Percentiles rank a stretch among this genome's conserved stretches.
These are phyloP conservation scores for Anodontia alba DNA, from an alignment of 2,888 invertebrate genomes.

Conservation along the genomic window DNA sequence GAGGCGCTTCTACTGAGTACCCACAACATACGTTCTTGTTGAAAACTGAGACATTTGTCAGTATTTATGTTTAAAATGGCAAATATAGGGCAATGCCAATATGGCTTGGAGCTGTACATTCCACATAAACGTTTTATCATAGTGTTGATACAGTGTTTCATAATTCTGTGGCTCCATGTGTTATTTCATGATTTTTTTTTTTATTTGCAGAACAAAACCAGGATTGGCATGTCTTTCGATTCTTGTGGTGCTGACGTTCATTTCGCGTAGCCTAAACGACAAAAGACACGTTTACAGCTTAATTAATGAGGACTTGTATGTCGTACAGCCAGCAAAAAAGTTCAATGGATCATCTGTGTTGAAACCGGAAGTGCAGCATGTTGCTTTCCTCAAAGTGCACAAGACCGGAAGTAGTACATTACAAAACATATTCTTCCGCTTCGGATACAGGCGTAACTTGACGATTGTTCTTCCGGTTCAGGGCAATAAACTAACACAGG, in stretches of 20 bases:
- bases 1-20: too few relatives aligned
- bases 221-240: not conserved
- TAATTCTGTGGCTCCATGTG: too few relatives aligned
- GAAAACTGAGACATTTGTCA: too few relatives aligned
- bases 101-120: too few relatives aligned
- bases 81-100: too few relatives aligned
- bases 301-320: not conserved
- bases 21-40: too few relatives aligned
- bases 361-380: conserved; percentile 57
- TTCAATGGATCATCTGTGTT: not conserved
- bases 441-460: conserved; percentile 58
- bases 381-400: conserved; percentile 71
- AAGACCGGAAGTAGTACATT: conserved; percentile 69
- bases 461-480: conserved; percentile 59
- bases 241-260: not conserved
- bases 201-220: conserved; percentile 11
- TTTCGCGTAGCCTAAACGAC: not conserved
- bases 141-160: too few relatives aligned
- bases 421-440: conserved; percentile 70
- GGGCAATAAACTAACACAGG: conserved; percentile 38
- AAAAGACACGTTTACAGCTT: not conserved
- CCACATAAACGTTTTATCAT: too few relatives aligned
- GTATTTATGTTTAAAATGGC: too few relatives aligned
- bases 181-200: not conserved
- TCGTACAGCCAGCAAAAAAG: not conserved